Evolutionary conservation across 1,140 invertebrate species (phyloP).

Genomic region (Pachyrhynchus sulphureomaculatus): DNA sequence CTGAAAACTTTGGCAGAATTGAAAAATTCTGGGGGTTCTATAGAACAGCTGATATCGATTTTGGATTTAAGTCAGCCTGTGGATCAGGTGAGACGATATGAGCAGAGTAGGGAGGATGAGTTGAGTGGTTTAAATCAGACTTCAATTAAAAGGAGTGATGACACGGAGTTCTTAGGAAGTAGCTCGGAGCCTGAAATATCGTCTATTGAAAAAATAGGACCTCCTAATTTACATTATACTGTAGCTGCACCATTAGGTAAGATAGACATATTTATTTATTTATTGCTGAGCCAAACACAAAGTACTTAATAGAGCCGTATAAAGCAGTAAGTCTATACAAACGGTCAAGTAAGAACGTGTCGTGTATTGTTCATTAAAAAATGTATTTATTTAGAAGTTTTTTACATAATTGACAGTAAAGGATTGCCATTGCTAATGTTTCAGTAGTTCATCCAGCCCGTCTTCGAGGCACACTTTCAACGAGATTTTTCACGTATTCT

Average conservation of each 20-base stretch:
- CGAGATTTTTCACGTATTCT: no score
- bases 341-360: no score
- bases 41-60: constrained; percentile 33
- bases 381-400: no score
- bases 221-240: constrained; percentile 34
- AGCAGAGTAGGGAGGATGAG: constrained; percentile 45
- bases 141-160: constrained; percentile 39
- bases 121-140: background rate
- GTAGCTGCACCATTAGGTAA: constrained; percentile 24
- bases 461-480: no score
- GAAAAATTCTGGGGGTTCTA: constrained; percentile 45
- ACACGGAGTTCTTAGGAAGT: constrained; percentile 53
- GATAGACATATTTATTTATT: constrained; percentile 5
- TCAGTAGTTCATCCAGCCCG: no score
- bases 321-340: no score
- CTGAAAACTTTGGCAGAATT: constrained; percentile 43
- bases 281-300: no score
- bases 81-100: constrained; percentile 9
- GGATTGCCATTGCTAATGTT: no score
- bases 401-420: no score
- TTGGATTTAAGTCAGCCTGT: constrained; percentile 37
- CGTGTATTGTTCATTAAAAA: no score
- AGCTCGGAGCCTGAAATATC: constrained; percentile 41
- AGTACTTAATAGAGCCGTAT: no score
- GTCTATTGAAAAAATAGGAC: constrained; percentile 40